Base-by-base conservation (phyloP, 1,140 invertebrate genomes). In the Cotesia vestalis region DNA sequence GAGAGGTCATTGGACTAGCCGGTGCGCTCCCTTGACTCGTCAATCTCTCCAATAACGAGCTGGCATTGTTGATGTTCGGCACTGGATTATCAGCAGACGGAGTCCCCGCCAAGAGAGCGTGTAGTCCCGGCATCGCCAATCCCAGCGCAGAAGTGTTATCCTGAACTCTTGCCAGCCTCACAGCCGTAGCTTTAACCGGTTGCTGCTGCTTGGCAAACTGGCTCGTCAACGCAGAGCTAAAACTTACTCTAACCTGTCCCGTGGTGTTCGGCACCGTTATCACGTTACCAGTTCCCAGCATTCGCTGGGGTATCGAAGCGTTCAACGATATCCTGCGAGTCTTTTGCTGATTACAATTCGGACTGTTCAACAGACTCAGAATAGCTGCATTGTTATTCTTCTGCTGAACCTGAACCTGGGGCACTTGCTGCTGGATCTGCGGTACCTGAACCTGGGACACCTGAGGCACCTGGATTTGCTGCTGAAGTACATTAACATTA, bases 321-420 rank as follows among this genome's bases (percentile, higher is more conserved):
- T 86, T 86, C 69, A 86, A 77, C 38, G 85, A 82, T 71, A 84
- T 86, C 75, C 84, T 83, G 70, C 81, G 78, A 1, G 81, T 80
- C 75, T 86, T 85, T 70, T 84, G 84, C 66, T 83, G 86, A 53
- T 79, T 73, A 67, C 86, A 77, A 80, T 87, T 89, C 8, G 91
- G 91, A 78, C 91, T 93, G 78, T 93, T 93, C 71, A 94, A 81
- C 73, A 93, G 79, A 84, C 92, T 93, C 69, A 93, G 85, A 78
- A 93, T 93, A 9, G 92, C 91, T 9, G 91, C 89, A 79, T 93
- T 93, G 77, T 83, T 89, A 51, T 81, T 81, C 66, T 85, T 85
- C 60, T 3, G 90, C 88, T 64, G 36, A 34, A 66, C 52, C 14
- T 14, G 36, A 17, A 38, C 11, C 84, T 77, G 88, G 82, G 77